Evolutionary conservation across 2,113 vertebrate species (phyloP).

Genomic region (Tetraodon nigroviridis): DNA sequence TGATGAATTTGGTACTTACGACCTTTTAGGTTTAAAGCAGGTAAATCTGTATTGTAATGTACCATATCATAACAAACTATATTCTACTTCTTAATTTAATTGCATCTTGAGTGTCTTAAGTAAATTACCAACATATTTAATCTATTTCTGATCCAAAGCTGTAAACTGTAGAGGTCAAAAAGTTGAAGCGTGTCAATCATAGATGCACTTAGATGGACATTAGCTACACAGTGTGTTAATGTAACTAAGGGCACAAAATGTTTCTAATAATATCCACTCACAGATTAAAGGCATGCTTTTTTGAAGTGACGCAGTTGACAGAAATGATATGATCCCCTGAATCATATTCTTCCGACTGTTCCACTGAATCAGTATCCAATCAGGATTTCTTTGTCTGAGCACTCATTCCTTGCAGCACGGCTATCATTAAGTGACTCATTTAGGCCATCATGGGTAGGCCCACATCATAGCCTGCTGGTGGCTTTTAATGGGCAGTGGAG

Average conservation of each 20-base stretch:
- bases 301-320: constrained; percentile 50
- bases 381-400: constrained; percentile 67
- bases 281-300: constrained; percentile 36
- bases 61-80: no score
- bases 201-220: constrained; percentile 2
- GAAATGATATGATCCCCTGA: constrained; percentile 61
- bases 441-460: constrained; percentile 62
- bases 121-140: no score
- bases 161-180: no score
- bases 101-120: no score
- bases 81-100: no score
- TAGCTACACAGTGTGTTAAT: constrained; percentile 24
- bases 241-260: constrained; percentile 2
- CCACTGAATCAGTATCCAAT: constrained; percentile 63
- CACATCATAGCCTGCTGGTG: constrained; percentile 53
- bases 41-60: no score
- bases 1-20: no score
- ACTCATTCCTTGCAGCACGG: constrained; percentile 45
- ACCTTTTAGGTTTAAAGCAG: no score
- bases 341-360: constrained; percentile 50
- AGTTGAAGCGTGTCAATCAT: background rate
- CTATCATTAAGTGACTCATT: constrained; percentile 71
- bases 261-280: constrained; percentile 34
- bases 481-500: constrained; percentile 56
- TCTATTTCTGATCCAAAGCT: no score